A percentile compares a stretch with the other conserved stretches of the same genome.
phyloP scores from a whole-genome alignment of 2,888 invertebrate genomes.

The Rhamnusium bicolor region DNA sequence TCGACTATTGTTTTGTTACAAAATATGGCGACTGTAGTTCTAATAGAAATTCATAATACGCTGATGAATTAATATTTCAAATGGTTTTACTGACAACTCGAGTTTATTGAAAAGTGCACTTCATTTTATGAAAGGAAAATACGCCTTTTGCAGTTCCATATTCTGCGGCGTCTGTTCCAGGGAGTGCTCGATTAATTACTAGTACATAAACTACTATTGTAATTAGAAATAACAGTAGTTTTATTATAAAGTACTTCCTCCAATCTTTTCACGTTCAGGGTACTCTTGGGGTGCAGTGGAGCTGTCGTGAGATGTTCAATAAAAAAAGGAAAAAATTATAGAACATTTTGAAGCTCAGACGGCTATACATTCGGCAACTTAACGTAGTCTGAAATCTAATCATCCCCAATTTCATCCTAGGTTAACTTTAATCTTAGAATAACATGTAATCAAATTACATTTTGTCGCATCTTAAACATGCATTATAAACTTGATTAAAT shows the following conservation, averaged over 20 bases:
- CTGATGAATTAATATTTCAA: not conserved
- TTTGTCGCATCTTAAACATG: not conserved
- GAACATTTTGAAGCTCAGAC: too few relatives aligned
- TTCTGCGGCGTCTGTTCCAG: not conserved
- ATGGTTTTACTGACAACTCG: not conserved
- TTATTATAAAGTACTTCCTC: too few relatives aligned
- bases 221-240: too few relatives aligned
- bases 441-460: not conserved
- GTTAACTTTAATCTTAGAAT: not conserved
- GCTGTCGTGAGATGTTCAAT: too few relatives aligned
- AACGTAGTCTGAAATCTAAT: too few relatives aligned
- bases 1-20: conserved; percentile 4
- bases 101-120: not conserved
- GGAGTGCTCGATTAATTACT: not conserved
- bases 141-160: not conserved
- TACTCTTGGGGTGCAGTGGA: too few relatives aligned
- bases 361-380: too few relatives aligned
- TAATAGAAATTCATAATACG: not conserved
- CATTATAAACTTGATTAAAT: conserved; percentile 17
- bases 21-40: not conserved
- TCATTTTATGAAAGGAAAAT: not conserved
- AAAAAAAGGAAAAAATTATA: too few relatives aligned
- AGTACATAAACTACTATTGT: not conserved
- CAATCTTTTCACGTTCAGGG: too few relatives aligned
- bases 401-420: too few relatives aligned